phyloP scores from a whole-genome alignment of 2,888 invertebrate species.

The Cryptus armator region DNA sequence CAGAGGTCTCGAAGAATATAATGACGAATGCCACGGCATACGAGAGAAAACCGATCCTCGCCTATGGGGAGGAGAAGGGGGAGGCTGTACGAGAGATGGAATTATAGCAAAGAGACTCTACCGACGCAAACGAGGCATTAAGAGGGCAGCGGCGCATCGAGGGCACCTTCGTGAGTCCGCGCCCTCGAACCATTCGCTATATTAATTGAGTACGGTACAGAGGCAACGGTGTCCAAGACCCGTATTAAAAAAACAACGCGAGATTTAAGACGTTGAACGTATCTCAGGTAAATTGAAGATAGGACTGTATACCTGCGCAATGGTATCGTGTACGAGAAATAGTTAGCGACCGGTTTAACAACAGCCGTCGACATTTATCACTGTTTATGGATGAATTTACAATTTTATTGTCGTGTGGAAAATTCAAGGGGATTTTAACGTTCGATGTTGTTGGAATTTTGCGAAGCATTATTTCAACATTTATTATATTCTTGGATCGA shows the following conservation, averaged over 20 bases:
- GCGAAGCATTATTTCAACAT: background rate
- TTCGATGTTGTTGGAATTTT: background rate
- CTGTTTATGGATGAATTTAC: conserved; percentile 45
- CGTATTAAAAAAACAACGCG: conserved; percentile 21
- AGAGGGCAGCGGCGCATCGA: conserved; percentile 56
- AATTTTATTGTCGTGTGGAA: conserved; percentile 7
- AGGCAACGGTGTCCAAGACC: conserved; percentile 23
- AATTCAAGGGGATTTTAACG: background rate
- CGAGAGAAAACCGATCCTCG: conserved; percentile 50
- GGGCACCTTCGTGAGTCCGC: conserved; percentile 67
- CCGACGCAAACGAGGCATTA: conserved; percentile 68
- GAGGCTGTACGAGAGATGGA: conserved; percentile 44
- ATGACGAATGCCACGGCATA: conserved; percentile 74
- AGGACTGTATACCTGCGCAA: conserved; percentile 16
- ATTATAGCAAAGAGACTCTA: conserved; percentile 62
- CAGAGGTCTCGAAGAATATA: conserved; percentile 70
- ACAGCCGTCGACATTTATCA: conserved; percentile 24
- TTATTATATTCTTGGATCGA: background rate
- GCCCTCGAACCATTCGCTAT: conserved; percentile 65
- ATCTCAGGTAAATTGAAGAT: conserved; percentile 50
- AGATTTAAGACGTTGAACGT: conserved; percentile 56
- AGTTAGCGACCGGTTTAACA: conserved; percentile 36
- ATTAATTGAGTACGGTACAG: conserved; percentile 65
- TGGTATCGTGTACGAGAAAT: conserved; percentile 41
- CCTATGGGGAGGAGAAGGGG: conserved; percentile 38